Percentiles rank a stretch among this genome's conserved stretches.
These are phyloP conservation scores for Elysia crispata DNA, from an alignment of 2,888 invertebrate species.

Conservation along the genomic window DNA sequence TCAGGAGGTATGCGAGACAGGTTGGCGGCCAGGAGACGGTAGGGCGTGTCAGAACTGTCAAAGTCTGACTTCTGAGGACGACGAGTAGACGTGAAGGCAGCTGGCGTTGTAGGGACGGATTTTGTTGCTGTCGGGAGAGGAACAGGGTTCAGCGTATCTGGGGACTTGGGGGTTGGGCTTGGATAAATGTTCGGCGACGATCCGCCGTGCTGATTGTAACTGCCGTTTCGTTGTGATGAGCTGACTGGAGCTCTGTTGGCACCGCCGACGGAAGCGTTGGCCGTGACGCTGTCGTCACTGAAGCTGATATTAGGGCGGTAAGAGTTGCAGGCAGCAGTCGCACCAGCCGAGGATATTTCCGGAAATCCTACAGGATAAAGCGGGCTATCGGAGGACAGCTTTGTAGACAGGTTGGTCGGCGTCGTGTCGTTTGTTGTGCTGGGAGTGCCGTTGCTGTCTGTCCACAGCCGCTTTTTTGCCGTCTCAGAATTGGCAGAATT, in stretches of 20 bases:
- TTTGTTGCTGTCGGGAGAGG: neutral
- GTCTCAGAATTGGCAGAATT: constrained; percentile 38
- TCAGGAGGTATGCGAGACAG: constrained; percentile 33
- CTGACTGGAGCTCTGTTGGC: too few species aligned
- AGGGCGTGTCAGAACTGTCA: constrained; percentile 18
- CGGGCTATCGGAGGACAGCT: constrained; percentile 24
- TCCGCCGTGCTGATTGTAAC: neutral
- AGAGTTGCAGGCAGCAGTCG: constrained; percentile 26
- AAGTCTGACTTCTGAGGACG: neutral
- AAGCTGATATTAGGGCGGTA: constrained; percentile 67
- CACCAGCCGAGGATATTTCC: constrained; percentile 21
- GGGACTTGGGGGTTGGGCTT: neutral
- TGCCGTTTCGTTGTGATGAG: neutral
- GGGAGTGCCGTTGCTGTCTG: constrained; percentile 24
- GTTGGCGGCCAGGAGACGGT: constrained; percentile 27
- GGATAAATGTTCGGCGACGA: neutral
- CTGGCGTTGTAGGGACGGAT: neutral
- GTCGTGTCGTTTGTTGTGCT: neutral
- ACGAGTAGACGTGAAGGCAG: neutral
- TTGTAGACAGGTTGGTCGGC: constrained; percentile 1
- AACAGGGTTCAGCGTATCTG: neutral
- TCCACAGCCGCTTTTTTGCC: constrained; percentile 32
- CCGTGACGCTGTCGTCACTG: constrained; percentile 70
- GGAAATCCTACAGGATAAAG: constrained; percentile 29
- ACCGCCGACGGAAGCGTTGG: constrained; percentile 62